phyloP scores from a whole-genome alignment of 2,113 vertebrate species.

The Heterotis niloticus region DNA sequence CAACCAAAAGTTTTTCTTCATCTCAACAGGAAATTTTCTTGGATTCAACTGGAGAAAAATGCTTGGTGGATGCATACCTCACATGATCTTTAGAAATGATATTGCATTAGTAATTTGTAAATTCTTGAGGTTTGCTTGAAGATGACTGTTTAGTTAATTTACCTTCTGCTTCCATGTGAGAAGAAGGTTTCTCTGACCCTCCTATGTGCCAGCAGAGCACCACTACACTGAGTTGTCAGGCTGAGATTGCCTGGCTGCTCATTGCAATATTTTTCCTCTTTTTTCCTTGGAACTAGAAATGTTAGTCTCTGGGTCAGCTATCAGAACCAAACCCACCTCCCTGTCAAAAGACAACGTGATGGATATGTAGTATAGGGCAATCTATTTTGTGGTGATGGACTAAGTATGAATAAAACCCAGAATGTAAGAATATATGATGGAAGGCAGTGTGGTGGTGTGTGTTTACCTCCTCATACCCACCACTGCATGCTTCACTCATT shows the following conservation, averaged over 20 bases:
- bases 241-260: no score
- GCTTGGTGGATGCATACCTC: no score
- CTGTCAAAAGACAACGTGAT: not conserved
- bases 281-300: not conserved
- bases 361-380: constrained; percentile 11
- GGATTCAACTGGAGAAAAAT: no score
- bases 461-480: not conserved
- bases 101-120: no score
- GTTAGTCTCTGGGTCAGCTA: not conserved
- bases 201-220: not conserved
- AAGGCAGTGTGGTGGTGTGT: not conserved
- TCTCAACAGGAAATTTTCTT: no score
- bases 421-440: not conserved
- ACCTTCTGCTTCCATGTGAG: not conserved
- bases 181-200: not conserved
- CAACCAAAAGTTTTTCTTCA: no score
- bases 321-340: not conserved
- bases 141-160: no score
- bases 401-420: constrained; percentile 6
- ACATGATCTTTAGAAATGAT: no score
- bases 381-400: constrained; percentile 6
- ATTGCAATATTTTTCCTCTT: not conserved
- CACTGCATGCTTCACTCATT: not conserved
- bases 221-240: no score
- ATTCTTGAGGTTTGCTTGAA: no score